Conservation (phyloP, 2,797 vertebrate genomes). For the Takifugu ocellatus region DNA sequence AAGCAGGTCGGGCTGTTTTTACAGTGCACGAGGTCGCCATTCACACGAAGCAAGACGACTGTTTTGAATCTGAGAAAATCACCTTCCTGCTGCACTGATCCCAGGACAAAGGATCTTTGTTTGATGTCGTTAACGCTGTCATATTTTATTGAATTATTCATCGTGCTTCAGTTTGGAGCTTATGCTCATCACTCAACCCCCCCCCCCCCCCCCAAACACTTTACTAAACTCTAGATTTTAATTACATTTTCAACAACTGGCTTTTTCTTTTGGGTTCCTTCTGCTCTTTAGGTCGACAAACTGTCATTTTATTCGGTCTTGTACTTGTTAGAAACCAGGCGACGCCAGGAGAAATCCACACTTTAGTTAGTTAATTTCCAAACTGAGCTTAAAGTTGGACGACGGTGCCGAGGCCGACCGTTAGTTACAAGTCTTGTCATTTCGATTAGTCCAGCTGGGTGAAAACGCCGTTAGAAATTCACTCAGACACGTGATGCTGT, state of each 20-base stretch:
- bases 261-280: not conserved
- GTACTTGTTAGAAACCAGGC: not conserved
- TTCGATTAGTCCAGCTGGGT: not conserved
- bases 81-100: too few species aligned
- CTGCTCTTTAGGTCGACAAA: not conserved
- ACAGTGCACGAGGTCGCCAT: not conserved
- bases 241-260: not conserved
- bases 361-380: slow-evolving; percentile 17
- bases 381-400: slow-evolving; percentile 5
- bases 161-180: too few species aligned
- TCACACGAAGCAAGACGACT: not conserved
- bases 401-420: slow-evolving; percentile 22
- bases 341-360: not conserved
- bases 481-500: slow-evolving; percentile 23
- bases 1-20: too few species aligned
- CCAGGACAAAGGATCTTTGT: too few species aligned
- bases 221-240: too few species aligned
- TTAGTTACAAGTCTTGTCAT: slow-evolving; percentile 28
- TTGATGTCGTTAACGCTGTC: too few species aligned
- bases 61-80: too few species aligned
- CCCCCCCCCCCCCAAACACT: too few species aligned
- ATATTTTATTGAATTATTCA: too few species aligned
- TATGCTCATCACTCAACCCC: too few species aligned
- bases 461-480: too few species aligned
- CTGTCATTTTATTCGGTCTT: not conserved